Evolutionary conservation across 2,888 invertebrate genomes (phyloP).

Genomic region (Nephrotoma appendiculata): DNA sequence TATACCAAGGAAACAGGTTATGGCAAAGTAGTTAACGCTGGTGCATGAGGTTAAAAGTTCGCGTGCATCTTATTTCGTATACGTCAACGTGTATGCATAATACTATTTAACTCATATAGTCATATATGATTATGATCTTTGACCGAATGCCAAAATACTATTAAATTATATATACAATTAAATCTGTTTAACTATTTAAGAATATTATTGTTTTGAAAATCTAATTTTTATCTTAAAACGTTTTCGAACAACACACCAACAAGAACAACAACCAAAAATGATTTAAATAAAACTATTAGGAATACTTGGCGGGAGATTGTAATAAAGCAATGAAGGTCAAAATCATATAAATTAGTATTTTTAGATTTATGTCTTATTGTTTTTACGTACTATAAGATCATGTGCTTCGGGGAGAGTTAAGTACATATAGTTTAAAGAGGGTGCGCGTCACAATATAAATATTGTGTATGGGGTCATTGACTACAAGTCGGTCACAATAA

Average conservation of each 20-base stretch:
- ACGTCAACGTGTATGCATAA: not conserved
- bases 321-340: not conserved
- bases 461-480: not conserved
- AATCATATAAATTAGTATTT: not conserved
- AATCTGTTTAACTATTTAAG: not conserved
- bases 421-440: not conserved
- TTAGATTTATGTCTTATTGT: not conserved
- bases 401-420: not conserved
- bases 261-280: not conserved
- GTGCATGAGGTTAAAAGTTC: not conserved
- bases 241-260: not conserved
- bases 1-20: not conserved
- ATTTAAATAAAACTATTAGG: not conserved
- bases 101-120: not conserved
- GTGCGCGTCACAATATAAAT: not conserved
- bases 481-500: not conserved
- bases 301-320: not conserved
- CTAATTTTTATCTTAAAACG: not conserved
- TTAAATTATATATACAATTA: not conserved
- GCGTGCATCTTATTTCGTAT: not conserved
- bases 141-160: not conserved
- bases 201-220: not conserved
- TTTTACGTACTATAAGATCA: not conserved
- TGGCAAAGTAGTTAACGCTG: not conserved
- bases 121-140: not conserved